Conservation (phyloP, 2,113 vertebrate species). For the Anser brachyrhynchus region DNA sequence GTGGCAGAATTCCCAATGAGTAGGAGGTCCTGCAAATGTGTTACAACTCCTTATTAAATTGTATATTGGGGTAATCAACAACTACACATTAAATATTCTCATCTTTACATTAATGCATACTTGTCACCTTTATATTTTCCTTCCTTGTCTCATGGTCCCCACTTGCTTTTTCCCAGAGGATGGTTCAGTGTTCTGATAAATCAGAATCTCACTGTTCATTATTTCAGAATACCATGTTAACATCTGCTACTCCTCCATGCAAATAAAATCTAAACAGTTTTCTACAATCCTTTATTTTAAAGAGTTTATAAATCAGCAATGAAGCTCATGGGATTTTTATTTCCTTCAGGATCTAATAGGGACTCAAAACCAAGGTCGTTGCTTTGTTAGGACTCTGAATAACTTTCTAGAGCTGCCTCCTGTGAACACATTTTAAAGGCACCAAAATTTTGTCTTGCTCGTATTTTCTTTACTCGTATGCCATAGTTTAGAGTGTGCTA, state of each 20-base stretch:
- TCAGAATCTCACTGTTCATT: background rate
- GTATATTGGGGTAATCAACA: slow-evolving; percentile 43
- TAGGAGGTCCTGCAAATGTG: slow-evolving; percentile 25
- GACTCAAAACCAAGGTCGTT: background rate
- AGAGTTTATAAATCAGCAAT: background rate
- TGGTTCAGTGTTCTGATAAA: background rate
- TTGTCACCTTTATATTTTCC: slow-evolving; percentile 20
- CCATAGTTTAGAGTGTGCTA: background rate
- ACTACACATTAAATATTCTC: slow-evolving; percentile 13
- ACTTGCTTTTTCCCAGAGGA: background rate
- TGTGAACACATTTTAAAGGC: background rate
- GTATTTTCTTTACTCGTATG: background rate
- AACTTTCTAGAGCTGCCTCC: background rate
- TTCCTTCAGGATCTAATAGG: background rate
- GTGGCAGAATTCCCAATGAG: slow-evolving; percentile 49
- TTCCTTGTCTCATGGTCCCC: background rate
- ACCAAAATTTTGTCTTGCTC: background rate
- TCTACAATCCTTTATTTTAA: background rate
- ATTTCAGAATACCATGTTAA: background rate
- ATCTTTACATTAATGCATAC: background rate
- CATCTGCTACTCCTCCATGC: background rate
- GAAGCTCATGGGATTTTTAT: background rate
- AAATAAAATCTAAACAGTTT: background rate
- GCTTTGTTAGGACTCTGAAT: background rate
- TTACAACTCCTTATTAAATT: slow-evolving; percentile 50